A percentile compares a stretch with the other conserved stretches of the same genome.
Evolutionary conservation across 2,888 invertebrate genomes (phyloP).

Genomic region (Thumatha senex): DNA sequence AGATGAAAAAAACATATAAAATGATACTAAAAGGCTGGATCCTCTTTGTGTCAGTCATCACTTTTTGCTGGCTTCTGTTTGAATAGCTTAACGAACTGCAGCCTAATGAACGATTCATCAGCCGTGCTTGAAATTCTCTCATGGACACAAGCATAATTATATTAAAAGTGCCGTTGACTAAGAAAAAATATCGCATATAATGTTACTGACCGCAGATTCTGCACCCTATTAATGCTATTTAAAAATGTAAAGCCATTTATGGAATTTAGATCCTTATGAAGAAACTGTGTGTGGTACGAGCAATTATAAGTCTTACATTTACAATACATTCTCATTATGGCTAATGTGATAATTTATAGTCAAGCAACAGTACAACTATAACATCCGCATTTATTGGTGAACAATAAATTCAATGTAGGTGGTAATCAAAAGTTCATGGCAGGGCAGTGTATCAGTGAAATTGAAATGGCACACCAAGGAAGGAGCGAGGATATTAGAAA

Average conservation of each 20-base stretch:
- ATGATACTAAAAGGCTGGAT: neutral
- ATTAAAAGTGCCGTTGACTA: slow-evolving; percentile 11
- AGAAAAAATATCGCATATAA: too few species aligned
- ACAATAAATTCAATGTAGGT: slow-evolving; percentile 26
- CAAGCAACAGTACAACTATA: slow-evolving; percentile 17
- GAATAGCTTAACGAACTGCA: slow-evolving; percentile 15
- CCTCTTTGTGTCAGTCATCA: neutral
- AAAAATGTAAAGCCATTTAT: too few species aligned
- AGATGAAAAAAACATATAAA: too few species aligned
- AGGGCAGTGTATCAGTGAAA: slow-evolving; percentile 25
- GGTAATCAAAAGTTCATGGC: slow-evolving; percentile 11
- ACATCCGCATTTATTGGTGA: slow-evolving; percentile 14
- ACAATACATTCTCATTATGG: slow-evolving; percentile 13
- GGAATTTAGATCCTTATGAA: too few species aligned
- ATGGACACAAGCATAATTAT: neutral
- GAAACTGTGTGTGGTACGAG: too few species aligned
- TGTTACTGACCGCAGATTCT: too few species aligned
- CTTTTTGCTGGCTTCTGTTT: slow-evolving; percentile 3
- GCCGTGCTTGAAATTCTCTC: slow-evolving; percentile 3
- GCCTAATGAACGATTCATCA: slow-evolving; percentile 26
- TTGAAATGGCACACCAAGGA: slow-evolving; percentile 24
- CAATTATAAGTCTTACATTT: slow-evolving; percentile 27
- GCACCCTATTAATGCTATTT: too few species aligned
- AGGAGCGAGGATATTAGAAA: slow-evolving; percentile 31
- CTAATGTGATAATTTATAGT: slow-evolving; percentile 19